Base-by-base conservation (phyloP, 1,140 invertebrate species). In the Andrena cerasifolii region DNA sequence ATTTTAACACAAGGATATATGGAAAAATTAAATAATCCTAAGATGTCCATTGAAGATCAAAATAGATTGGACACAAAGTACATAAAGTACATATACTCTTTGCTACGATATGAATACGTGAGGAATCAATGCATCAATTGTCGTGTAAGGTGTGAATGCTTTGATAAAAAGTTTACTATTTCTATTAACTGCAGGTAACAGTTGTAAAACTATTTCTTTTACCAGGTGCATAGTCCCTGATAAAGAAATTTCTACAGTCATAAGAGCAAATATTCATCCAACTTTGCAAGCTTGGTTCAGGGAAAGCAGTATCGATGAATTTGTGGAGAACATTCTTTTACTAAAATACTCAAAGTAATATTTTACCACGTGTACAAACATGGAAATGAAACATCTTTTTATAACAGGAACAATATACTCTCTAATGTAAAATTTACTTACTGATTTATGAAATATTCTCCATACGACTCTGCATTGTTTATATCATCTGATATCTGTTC, bases 361-460 rank as follows among this genome's bases (percentile, higher is more conserved):
- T 24, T 78, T 21, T 56, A 56, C 36, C 2, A 33, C 26, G 1
- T 21, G 40, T 21, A 49, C 21, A 12, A n/a, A 3, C 36, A 40
- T 3, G 4, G 3, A 68, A 59, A 62, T 49, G 51, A 63, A 62
- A 47, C 4, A 21, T 31, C 26, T 3, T 43, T 73, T 40, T 40
- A 61, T 61, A 33, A 18, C 5, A 36, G 21, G 10, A 40, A 18
- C 18, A n/a, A 40, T 40, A 62, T 43, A 3, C 12, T 62, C 1
- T 40, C 18, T 40, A 18, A n/a, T 49, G 40, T 43, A 43, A 58
- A 31, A 71, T 21, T 3, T 28, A 88, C 88, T 89, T 82, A 93
- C 89, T 91, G 89, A 51, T 83, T 79, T n/a, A 85, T 90, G 21
- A 93, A 83, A 79, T 91, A 94, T 28, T 94, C 89, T 14, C 94